phyloP scores from a whole-genome alignment of 2,888 invertebrate genomes.

The Chrysolina americana region DNA sequence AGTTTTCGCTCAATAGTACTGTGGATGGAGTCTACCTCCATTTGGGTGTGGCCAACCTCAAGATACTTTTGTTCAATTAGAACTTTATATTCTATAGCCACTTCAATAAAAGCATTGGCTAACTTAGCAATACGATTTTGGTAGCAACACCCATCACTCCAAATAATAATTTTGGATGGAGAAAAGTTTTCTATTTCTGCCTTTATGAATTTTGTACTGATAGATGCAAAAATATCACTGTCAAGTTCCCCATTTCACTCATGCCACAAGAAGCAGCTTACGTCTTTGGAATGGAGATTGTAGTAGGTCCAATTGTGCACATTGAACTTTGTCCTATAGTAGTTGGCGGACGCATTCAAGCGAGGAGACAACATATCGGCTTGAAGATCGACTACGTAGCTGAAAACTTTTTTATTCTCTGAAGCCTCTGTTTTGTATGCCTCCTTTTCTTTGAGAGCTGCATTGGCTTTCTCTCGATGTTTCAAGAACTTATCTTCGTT shows the following conservation, averaged over 20 bases:
- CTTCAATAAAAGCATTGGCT: neutral
- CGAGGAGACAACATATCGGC: conserved; percentile 33
- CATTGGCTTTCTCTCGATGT: conserved; percentile 27
- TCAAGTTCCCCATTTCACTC: conserved; percentile 44
- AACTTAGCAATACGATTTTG: neutral
- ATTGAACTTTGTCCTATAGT: conserved; percentile 35
- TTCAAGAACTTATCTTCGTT: conserved; percentile 20
- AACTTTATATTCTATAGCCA: neutral
- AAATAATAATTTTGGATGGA: conserved; percentile 28
- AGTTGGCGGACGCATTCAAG: conserved; percentile 26
- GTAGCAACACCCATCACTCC: conserved; percentile 21
- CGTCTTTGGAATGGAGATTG: conserved; percentile 32
- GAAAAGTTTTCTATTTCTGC: neutral
- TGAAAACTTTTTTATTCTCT: conserved; percentile 26
- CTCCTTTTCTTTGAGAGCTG: conserved; percentile 31
- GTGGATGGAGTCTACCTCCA: neutral
- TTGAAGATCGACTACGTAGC: conserved; percentile 31
- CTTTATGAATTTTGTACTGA: neutral
- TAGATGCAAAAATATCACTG: conserved; percentile 39
- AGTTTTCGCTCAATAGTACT: neutral
- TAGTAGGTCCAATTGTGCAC: conserved; percentile 42
- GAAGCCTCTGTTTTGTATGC: conserved; percentile 18
- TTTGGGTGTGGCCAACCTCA: conserved; percentile 4
- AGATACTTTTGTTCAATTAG: neutral
- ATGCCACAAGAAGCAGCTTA: conserved; percentile 41